A percentile compares a stretch with the other conserved stretches of the same genome.
Evolutionary conservation across 2,888 invertebrate species (phyloP).

Genomic region (Orthosia gracilis): DNA sequence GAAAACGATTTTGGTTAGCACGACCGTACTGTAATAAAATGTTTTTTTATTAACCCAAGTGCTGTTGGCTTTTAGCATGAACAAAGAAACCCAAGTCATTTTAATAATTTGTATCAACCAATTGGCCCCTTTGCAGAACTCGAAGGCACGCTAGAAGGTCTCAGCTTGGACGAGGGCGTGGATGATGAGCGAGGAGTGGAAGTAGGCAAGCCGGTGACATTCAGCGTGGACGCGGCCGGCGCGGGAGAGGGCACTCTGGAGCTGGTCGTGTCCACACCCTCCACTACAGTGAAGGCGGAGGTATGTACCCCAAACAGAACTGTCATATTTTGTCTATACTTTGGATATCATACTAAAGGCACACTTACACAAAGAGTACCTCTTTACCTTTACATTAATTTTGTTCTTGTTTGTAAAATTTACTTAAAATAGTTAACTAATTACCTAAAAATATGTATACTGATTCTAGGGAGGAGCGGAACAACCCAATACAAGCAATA

Average conservation of each 20-base stretch:
- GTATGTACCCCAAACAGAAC: conserved; percentile 79
- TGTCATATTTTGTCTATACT: no score
- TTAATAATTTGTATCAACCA: neutral
- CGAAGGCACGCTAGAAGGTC: conserved; percentile 88
- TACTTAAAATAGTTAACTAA: no score
- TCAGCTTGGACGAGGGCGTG: conserved; percentile 86
- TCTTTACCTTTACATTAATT: no score
- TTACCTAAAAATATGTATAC: no score
- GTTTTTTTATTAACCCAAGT: no score
- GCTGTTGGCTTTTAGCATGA: neutral
- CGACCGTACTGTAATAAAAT: no score
- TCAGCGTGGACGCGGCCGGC: conserved; percentile 98
- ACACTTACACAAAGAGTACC: no score
- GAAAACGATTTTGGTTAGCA: neutral
- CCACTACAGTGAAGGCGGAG: conserved; percentile 96
- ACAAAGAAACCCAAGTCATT: neutral
- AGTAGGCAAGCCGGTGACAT: conserved; percentile 96
- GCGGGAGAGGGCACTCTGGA: conserved; percentile 98
- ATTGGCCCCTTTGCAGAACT: conserved; percentile 78
- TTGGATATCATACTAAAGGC: no score
- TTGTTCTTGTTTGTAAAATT: no score
- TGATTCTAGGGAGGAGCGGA: no score
- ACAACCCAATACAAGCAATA: no score
- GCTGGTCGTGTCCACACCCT: conserved; percentile 97
- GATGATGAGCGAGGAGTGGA: conserved; percentile 90